phyloP scores from a whole-genome alignment of 2,797 vertebrate species.

The Sebastes kiyomatsui region DNA sequence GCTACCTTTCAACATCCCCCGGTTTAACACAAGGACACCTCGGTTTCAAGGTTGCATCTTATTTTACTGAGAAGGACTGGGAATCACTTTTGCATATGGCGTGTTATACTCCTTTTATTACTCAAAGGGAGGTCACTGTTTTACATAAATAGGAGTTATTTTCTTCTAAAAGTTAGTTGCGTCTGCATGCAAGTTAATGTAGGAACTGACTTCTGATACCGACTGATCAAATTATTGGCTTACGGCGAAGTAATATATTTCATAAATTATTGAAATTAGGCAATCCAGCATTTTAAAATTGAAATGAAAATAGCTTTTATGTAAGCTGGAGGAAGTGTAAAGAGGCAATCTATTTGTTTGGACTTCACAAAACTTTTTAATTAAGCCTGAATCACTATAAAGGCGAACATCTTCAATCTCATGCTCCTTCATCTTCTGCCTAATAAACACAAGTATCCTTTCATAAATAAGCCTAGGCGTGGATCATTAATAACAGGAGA shows the following conservation, averaged over 20 bases:
- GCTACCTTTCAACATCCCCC: conserved; percentile 13
- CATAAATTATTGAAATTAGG: conserved; percentile 43
- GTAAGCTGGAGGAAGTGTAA: conserved; percentile 19
- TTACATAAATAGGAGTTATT: conserved; percentile 10
- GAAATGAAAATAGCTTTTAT: conserved; percentile 43
- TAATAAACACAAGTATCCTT: conserved; percentile 68
- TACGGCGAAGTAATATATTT: not conserved
- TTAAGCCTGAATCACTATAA: conserved; percentile 50
- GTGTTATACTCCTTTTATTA: conserved; percentile 1
- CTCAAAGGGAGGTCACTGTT: conserved; percentile 25
- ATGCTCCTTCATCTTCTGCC: conserved; percentile 62
- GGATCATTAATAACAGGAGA: conserved; percentile 80
- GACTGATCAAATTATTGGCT: conserved; percentile 22
- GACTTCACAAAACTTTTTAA: conserved; percentile 65
- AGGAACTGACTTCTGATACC: conserved; percentile 4
- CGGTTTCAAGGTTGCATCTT: conserved; percentile 37
- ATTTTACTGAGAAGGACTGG: conserved; percentile 3
- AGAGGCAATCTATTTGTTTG: conserved; percentile 58
- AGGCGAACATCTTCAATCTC: conserved; percentile 57
- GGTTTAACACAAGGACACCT: conserved; percentile 23
- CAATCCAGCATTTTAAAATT: conserved; percentile 23
- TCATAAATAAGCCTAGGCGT: conserved; percentile 71
- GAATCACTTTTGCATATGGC: conserved; percentile 8
- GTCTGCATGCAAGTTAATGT: not conserved
- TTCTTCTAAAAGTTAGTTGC: not conserved